A percentile compares a stretch with the other conserved stretches of the same genome.
These are phyloP conservation scores for Neopipo cinnamomea DNA, from an alignment of 2,113 vertebrate genomes.

Conservation along the genomic window DNA sequence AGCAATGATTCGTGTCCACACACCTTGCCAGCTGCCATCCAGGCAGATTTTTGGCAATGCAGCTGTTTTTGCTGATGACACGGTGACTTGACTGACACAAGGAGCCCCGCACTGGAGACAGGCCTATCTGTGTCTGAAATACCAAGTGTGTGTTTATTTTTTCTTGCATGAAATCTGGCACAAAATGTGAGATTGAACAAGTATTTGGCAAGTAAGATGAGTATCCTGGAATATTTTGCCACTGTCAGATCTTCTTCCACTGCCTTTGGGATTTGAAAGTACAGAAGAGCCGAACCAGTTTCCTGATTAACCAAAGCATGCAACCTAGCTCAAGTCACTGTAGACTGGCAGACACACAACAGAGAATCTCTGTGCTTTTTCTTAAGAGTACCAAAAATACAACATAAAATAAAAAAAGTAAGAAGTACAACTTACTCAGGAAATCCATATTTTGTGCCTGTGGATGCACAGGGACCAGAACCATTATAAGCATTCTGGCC, in stretches of 20 bases:
- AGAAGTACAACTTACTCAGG: not conserved
- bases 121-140: not conserved
- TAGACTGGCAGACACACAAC: not conserved
- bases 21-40: not conserved
- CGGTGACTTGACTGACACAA: not conserved
- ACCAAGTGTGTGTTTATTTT: not conserved
- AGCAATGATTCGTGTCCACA: accelerated
- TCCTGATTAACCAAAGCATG: not conserved
- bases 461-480: not conserved
- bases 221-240: not conserved
- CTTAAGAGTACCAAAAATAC: not conserved
- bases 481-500: not conserved
- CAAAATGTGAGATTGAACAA: not conserved
- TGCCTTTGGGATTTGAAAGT: not conserved
- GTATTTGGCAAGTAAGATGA: not conserved
- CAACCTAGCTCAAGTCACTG: not conserved
- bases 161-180: not conserved
- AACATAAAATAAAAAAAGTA: not conserved
- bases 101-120: not conserved
- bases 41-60: not conserved
- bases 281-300: not conserved
- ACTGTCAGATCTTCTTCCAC: not conserved
- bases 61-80: not conserved
- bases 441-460: not conserved
- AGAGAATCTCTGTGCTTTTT: not conserved